Conservation (phyloP, 2,888 invertebrate species). For the Lathronympha strigana region DNA sequence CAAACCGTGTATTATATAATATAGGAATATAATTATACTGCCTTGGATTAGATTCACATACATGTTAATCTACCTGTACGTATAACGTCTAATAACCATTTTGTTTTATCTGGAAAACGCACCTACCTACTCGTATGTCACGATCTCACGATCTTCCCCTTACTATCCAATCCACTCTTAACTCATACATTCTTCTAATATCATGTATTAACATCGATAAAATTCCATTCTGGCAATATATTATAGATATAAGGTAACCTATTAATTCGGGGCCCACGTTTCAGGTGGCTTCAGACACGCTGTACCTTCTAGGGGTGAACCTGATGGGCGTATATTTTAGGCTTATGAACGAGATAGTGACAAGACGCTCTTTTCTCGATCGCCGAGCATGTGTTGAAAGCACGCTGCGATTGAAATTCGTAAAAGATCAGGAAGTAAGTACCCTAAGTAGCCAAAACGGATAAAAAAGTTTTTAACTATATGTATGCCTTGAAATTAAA, state of each 20-base stretch:
- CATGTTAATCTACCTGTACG: too few species aligned
- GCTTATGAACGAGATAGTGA: constrained; percentile 94
- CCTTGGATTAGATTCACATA: too few species aligned
- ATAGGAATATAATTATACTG: too few species aligned
- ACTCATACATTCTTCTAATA: too few species aligned
- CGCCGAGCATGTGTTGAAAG: constrained; percentile 94
- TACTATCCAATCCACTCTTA: too few species aligned
- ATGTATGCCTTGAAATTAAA: too few species aligned
- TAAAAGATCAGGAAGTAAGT: constrained; percentile 91
- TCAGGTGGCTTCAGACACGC: constrained; percentile 88
- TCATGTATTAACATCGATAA: neutral
- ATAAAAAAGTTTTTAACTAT: neutral
- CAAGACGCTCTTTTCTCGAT: constrained; percentile 94
- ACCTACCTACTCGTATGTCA: too few species aligned
- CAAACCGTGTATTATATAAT: too few species aligned
- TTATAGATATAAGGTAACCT: constrained; percentile 28
- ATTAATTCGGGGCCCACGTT: constrained; percentile 51
- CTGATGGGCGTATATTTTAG: constrained; percentile 94
- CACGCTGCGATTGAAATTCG: constrained; percentile 91
- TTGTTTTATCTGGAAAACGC: too few species aligned
- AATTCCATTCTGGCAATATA: neutral
- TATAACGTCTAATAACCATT: too few species aligned
- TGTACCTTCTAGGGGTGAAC: constrained; percentile 90
- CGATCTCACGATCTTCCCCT: too few species aligned
- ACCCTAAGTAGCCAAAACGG: neutral